phyloP scores from a whole-genome alignment of 2,888 invertebrate species.

The Drosophila vallismaia region DNA sequence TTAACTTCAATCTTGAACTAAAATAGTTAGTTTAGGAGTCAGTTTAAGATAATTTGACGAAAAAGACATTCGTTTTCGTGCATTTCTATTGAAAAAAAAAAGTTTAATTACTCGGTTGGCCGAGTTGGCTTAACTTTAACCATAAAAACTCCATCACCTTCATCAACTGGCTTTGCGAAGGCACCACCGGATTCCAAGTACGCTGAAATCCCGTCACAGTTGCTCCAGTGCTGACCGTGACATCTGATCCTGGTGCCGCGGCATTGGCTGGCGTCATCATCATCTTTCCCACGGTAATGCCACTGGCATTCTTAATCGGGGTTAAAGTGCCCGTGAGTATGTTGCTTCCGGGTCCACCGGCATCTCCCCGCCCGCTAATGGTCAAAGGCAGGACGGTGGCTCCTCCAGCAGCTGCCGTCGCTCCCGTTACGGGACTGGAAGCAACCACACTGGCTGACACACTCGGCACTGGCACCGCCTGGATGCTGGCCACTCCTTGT shows the following conservation, averaged over 20 bases:
- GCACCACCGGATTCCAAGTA: constrained; percentile 40
- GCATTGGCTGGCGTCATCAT: constrained; percentile 76
- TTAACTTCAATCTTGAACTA: neutral
- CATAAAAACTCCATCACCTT: constrained; percentile 18
- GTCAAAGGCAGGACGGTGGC: constrained; percentile 83
- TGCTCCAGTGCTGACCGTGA: constrained; percentile 27
- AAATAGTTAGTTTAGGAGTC: neutral
- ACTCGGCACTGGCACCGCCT: constrained; percentile 66
- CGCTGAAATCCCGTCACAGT: constrained; percentile 77
- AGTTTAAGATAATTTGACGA: neutral
- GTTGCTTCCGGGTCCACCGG: constrained; percentile 71
- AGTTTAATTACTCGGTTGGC: too few relatives aligned
- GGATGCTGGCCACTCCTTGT: constrained; percentile 74
- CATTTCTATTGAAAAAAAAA: too few relatives aligned
- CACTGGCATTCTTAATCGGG: constrained; percentile 80
- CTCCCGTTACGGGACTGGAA: constrained; percentile 50
- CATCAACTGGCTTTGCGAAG: constrained; percentile 47
- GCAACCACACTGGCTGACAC: constrained; percentile 65
- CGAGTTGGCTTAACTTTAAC: too few relatives aligned
- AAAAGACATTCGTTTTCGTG: too few relatives aligned
- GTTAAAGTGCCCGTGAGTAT: constrained; percentile 82
- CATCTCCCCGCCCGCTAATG: constrained; percentile 67
- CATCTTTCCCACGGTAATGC: constrained; percentile 83
- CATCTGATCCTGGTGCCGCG: constrained; percentile 31
- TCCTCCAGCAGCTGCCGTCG: constrained; percentile 67